Evolutionary conservation across 1,140 invertebrate species (phyloP).

Genomic region (Homarus americanus): DNA sequence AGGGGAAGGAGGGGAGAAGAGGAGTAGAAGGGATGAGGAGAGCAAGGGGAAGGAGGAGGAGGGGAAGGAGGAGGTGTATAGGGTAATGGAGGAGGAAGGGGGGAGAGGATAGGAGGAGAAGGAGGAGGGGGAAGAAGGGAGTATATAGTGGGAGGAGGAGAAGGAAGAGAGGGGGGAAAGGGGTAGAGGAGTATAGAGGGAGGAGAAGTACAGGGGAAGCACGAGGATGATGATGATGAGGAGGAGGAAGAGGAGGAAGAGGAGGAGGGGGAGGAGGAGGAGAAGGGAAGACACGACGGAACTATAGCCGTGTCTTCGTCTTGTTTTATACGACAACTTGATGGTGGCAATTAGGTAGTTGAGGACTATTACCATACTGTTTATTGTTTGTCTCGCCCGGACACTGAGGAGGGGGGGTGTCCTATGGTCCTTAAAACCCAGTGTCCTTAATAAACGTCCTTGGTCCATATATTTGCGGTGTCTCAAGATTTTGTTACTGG

Average conservation of each 20-base stretch:
- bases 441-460: neutral
- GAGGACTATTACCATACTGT: slow-evolving; percentile 37
- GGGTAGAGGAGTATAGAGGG: too few species aligned
- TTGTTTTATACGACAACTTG: slow-evolving; percentile 58
- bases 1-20: too few species aligned
- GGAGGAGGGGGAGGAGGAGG: slow-evolving; percentile 17
- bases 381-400: slow-evolving; percentile 27
- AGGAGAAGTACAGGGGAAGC: slow-evolving; percentile 19
- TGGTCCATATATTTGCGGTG: too few species aligned
- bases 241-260: neutral
- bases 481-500: too few species aligned
- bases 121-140: slow-evolving; percentile 2
- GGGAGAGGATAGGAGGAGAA: slow-evolving; percentile 32
- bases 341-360: slow-evolving; percentile 52
- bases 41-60: slow-evolving; percentile 19
- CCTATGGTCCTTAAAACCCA: too few species aligned
- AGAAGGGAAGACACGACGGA: slow-evolving; percentile 2
- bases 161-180: slow-evolving; percentile 7
- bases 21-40: slow-evolving; percentile 5
- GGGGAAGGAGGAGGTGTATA: too few species aligned
- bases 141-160: neutral
- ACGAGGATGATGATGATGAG: slow-evolving; percentile 4
- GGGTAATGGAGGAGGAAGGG: neutral
- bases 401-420: neutral
- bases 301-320: slow-evolving; percentile 29